Percentiles rank a stretch among this genome's conserved stretches.
Evolutionary conservation across 2,888 invertebrate species (phyloP).

Genomic region (Platycnemis pennipes): DNA sequence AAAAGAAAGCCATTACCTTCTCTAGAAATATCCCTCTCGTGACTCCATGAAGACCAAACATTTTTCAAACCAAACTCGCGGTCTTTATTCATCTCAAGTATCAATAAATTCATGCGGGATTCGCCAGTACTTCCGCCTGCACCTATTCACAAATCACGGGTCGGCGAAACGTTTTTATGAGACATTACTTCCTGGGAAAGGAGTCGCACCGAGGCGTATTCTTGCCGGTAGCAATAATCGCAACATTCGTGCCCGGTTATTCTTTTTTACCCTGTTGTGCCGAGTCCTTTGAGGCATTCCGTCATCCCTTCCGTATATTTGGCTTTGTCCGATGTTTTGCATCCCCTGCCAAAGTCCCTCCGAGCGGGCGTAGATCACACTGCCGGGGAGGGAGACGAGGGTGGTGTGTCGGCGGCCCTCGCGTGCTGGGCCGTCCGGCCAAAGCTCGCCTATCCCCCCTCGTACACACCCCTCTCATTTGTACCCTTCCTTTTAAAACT

Average conservation of each 20-base stretch:
- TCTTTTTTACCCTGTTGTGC: neutral
- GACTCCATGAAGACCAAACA: no score
- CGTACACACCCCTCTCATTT: neutral
- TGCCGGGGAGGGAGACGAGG: neutral
- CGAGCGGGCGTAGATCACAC: neutral
- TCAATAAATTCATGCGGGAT: neutral
- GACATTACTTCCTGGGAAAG: neutral
- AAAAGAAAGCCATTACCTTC: no score
- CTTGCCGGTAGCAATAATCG: neutral
- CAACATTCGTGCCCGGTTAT: neutral
- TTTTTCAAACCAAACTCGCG: neutral
- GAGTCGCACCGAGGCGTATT: neutral
- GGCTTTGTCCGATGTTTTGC: neutral
- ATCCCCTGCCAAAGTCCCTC: neutral
- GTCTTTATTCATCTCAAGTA: neutral
- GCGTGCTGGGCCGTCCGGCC: neutral
- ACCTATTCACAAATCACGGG: neutral
- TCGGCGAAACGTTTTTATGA: neutral
- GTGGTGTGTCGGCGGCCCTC: neutral
- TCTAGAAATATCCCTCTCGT: no score
- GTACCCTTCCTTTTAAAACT: neutral
- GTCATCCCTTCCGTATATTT: neutral
- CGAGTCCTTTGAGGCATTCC: neutral
- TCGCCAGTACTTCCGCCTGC: neutral
- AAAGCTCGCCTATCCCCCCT: neutral